Conservation (phyloP, 2,113 vertebrate genomes). For the Hoplias malabaricus region DNA sequence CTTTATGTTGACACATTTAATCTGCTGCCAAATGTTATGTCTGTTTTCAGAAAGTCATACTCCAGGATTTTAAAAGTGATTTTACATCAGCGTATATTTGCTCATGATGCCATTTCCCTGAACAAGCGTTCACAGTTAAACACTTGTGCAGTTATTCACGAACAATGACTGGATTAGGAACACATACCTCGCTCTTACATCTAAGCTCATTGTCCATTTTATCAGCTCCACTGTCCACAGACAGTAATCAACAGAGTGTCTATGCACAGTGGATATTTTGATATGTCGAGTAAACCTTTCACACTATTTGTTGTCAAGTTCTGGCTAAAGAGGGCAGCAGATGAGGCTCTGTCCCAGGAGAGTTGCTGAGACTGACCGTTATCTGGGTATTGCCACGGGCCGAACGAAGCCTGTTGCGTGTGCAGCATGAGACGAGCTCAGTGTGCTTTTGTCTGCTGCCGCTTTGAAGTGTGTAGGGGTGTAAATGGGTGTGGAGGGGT, state of each 20-base stretch:
- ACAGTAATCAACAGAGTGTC: too few species aligned
- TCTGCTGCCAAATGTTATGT: not conserved
- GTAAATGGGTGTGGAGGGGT: slow-evolving; percentile 92
- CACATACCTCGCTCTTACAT: too few species aligned
- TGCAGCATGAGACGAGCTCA: slow-evolving; percentile 27
- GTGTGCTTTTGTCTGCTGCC: slow-evolving; percentile 89
- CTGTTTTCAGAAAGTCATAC: not conserved
- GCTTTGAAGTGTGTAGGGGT: slow-evolving; percentile 99
- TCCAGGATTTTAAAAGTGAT: not conserved
- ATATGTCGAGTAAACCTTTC: not conserved
- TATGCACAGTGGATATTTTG: too few species aligned
- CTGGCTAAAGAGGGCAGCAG: not conserved
- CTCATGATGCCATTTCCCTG: not conserved
- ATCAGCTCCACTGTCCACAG: too few species aligned
- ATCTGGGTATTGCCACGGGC: slow-evolving; percentile 56
- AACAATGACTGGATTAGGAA: too few species aligned
- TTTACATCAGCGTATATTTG: not conserved
- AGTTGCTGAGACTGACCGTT: slow-evolving; percentile 16
- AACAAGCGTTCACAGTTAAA: not conserved
- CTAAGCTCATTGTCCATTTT: too few species aligned
- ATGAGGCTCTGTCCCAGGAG: not conserved
- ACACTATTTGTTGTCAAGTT: not conserved
- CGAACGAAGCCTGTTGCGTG: not conserved
- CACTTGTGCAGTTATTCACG: too few species aligned
- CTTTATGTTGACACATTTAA: not conserved